Percentiles rank a stretch among this genome's conserved stretches.
These are phyloP conservation scores for Lacanobia oleracea DNA, from an alignment of 2,888 invertebrate genomes.

Conservation along the genomic window DNA sequence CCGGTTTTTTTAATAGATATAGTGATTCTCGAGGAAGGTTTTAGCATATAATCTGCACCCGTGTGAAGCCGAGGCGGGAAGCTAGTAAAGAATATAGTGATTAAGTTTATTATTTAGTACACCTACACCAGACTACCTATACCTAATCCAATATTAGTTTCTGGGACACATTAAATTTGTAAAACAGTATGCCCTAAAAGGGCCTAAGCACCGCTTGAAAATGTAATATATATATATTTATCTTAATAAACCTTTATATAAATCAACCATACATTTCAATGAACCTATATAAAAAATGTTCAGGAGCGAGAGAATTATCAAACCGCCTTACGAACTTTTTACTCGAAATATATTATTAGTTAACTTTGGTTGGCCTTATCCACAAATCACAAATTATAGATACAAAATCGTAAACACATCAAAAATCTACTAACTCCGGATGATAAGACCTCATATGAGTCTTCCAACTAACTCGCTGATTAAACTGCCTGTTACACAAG, in stretches of 20 bases:
- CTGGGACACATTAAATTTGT: background rate
- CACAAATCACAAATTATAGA: background rate
- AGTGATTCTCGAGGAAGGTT: too few relatives aligned
- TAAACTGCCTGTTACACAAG: constrained; percentile 74
- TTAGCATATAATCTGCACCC: too few relatives aligned
- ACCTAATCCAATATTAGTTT: too few relatives aligned
- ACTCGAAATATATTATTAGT: background rate
- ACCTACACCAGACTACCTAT: background rate
- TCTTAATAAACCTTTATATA: too few relatives aligned
- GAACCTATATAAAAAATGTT: too few relatives aligned
- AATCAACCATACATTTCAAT: too few relatives aligned
- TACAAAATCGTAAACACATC: constrained; percentile 1
- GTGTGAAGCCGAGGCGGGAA: too few relatives aligned
- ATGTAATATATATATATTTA: background rate
- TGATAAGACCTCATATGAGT: constrained; percentile 80
- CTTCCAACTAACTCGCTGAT: constrained; percentile 74
- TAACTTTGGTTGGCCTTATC: constrained; percentile 6
- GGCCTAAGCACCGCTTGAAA: too few relatives aligned
- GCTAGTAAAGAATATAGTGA: too few relatives aligned
- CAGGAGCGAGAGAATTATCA: background rate
- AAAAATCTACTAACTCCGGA: constrained; percentile 75
- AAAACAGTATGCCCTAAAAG: background rate
- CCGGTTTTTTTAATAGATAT: too few relatives aligned
- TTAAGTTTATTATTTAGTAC: background rate
- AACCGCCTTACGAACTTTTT: too few relatives aligned